A percentile compares a stretch with the other conserved stretches of the same genome.
Conservation (phyloP, 2,113 vertebrate species). For the Poeciliopsis retropinna region DNA sequence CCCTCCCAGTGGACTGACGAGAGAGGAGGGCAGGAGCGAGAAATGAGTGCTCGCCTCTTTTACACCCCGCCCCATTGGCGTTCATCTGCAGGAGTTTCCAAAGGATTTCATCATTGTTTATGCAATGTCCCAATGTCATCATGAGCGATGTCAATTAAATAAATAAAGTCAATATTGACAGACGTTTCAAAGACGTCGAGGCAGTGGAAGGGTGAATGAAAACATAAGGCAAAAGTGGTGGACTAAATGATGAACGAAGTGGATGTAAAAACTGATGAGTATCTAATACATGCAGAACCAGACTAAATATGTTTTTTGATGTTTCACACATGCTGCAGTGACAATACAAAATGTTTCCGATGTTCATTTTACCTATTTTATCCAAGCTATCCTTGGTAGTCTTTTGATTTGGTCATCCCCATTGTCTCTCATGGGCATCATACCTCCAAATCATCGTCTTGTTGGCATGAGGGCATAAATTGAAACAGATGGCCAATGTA, state of each 20-base stretch:
- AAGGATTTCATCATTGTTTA: conserved; percentile 81
- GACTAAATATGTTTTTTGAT: neutral
- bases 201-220: conserved; percentile 10
- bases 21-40: conserved; percentile 60
- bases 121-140: conserved; percentile 71
- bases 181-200: conserved; percentile 54
- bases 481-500: conserved; percentile 64
- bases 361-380: conserved; percentile 18
- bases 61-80: conserved; percentile 58
- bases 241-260: conserved; percentile 32
- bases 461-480: conserved; percentile 53
- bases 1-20: conserved; percentile 76
- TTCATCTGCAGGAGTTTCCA: conserved; percentile 70
- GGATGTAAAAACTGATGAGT: conserved; percentile 43
- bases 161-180: conserved; percentile 78
- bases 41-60: conserved; percentile 60
- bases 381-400: conserved; percentile 24
- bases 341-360: neutral
- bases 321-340: conserved; percentile 35
- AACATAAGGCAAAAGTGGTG: neutral
- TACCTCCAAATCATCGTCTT: conserved; percentile 10
- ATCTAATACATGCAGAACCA: conserved; percentile 12
- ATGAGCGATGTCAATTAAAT: conserved; percentile 67
- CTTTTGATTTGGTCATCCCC: conserved; percentile 25
- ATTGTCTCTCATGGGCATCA: conserved; percentile 32